Conservation (phyloP, 1,140 invertebrate genomes). For the Drusus annulatus region DNA sequence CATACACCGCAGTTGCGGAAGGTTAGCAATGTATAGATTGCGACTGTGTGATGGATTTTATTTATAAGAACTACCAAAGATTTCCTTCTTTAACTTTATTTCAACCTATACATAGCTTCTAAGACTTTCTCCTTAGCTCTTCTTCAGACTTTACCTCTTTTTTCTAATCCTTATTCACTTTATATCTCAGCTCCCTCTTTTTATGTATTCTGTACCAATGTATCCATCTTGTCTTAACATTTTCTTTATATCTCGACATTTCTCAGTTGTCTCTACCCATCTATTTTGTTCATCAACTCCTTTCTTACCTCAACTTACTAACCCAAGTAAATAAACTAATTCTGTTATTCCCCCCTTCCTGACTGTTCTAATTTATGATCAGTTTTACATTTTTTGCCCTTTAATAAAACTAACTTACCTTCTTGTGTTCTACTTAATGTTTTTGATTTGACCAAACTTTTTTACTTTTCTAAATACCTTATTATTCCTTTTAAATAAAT, state of each 20-base stretch:
- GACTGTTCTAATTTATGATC: too few species aligned
- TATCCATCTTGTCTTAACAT: background rate
- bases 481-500: too few species aligned
- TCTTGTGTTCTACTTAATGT: too few species aligned
- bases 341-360: background rate
- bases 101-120: background rate
- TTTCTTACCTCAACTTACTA: background rate
- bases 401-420: too few species aligned
- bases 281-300: background rate
- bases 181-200: background rate
- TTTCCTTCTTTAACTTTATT: background rate
- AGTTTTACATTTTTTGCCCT: too few species aligned
- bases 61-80: constrained; percentile 36
- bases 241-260: background rate
- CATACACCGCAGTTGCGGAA: background rate
- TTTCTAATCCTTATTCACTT: too few species aligned
- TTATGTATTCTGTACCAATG: background rate
- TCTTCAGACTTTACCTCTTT: background rate
- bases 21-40: background rate
- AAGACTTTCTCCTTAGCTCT: background rate
- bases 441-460: too few species aligned
- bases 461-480: too few species aligned
- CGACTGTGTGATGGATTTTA: constrained; percentile 6
- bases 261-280: background rate
- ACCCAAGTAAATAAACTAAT: background rate